phyloP scores from a whole-genome alignment of 1,140 invertebrate genomes.

The Drosophila serrata region DNA sequence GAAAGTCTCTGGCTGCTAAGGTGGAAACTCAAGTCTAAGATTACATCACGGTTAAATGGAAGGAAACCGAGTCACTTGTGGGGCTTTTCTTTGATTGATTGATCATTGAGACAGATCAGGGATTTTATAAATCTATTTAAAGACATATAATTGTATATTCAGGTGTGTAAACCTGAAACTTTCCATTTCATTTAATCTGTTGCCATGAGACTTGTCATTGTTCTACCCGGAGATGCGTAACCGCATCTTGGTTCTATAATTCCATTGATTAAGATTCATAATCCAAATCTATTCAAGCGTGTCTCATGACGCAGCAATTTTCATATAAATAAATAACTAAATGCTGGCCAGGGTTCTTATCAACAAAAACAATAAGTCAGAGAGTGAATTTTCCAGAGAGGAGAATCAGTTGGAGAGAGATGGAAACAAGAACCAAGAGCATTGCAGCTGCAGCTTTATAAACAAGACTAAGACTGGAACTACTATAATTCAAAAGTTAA shows the following conservation, averaged over 20 bases:
- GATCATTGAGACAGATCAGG: not conserved
- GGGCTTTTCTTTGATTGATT: constrained; percentile 32
- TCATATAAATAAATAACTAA: constrained; percentile 13
- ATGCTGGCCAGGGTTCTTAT: constrained; percentile 8
- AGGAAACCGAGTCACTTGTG: constrained; percentile 19
- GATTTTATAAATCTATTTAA: not conserved
- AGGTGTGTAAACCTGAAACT: not conserved
- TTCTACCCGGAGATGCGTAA: constrained; percentile 24
- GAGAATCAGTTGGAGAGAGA: not conserved
- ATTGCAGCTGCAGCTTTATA: not conserved
- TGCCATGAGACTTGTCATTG: constrained; percentile 11
- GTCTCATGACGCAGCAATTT: constrained; percentile 7
- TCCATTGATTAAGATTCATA: constrained; percentile 22
- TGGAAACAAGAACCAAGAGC: not conserved
- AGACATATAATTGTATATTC: not conserved
- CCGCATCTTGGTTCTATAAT: not conserved
- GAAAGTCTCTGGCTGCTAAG: constrained; percentile 12
- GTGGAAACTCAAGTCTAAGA: constrained; percentile 14
- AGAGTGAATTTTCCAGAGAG: not conserved
- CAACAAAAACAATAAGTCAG: constrained; percentile 17
- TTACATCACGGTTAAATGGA: constrained; percentile 21
- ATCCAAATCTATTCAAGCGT: constrained; percentile 23
- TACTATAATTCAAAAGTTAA: not conserved
- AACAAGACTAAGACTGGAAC: not conserved
- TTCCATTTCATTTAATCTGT: constrained; percentile 10